Conservation (phyloP, 2,797 vertebrate genomes). For the Aeoliscus strigatus region DNA sequence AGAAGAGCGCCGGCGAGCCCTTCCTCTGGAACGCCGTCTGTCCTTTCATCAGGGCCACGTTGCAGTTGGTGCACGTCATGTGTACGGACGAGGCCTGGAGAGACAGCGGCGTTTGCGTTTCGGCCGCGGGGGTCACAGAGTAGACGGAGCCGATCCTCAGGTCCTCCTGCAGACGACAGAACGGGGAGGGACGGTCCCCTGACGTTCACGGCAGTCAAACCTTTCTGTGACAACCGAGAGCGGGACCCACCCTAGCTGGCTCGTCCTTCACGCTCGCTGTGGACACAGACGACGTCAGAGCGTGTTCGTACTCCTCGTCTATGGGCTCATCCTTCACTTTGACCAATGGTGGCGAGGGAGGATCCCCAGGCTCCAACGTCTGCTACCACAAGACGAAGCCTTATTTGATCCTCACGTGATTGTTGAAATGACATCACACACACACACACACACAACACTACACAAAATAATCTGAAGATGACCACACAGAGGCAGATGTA, state of each 20-base stretch:
- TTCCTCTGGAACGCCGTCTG: conserved; percentile 98
- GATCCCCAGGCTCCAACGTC: too few relatives aligned
- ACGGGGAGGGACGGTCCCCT: neutral
- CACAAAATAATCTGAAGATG: too few relatives aligned
- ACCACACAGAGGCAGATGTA: neutral
- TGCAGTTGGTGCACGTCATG: conserved; percentile 85
- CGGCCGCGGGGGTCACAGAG: conserved; percentile 76
- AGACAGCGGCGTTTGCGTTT: conserved; percentile 24
- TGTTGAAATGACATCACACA: too few relatives aligned
- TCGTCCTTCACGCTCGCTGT: conserved; percentile 84
- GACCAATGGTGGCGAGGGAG: conserved; percentile 77
- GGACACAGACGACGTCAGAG: conserved; percentile 76
- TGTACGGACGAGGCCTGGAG: conserved; percentile 62
- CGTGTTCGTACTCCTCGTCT: conserved; percentile 93
- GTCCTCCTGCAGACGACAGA: conserved; percentile 76
- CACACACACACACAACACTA: too few relatives aligned
- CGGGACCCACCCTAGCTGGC: conserved; percentile 79
- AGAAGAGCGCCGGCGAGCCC: conserved; percentile 91
- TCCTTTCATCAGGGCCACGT: conserved; percentile 89
- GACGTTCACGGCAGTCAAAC: too few relatives aligned
- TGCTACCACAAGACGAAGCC: conserved; percentile 22
- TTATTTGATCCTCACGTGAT: too few relatives aligned
- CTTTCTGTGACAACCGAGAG: neutral
- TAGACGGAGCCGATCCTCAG: conserved; percentile 95
- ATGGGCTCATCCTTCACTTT: conserved; percentile 96